Evolutionary conservation across 2,888 invertebrate species (phyloP).

Genomic region (Synergus umbraculus): DNA sequence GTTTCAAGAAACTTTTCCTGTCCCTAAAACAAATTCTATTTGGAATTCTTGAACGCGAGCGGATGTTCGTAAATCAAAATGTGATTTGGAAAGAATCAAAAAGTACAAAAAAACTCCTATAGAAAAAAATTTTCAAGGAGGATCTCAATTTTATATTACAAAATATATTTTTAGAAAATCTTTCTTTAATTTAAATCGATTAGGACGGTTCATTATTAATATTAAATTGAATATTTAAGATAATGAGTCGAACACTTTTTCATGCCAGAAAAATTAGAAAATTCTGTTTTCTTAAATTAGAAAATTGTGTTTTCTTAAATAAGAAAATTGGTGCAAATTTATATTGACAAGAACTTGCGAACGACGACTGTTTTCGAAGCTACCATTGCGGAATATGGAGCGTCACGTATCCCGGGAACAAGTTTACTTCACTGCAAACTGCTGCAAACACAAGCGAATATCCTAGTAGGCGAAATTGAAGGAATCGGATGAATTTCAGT

Average conservation of each 20-base stretch:
- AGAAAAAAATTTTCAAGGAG: neutral
- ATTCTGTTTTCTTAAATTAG: neutral
- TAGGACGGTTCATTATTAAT: too few relatives aligned
- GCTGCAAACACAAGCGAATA: conserved; percentile 44
- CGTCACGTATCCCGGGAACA: conserved; percentile 31
- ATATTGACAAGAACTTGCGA: conserved; percentile 18
- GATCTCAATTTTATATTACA: too few relatives aligned
- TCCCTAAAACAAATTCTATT: conserved; percentile 29
- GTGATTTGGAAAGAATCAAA: neutral
- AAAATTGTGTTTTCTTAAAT: neutral
- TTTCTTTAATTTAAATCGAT: too few relatives aligned
- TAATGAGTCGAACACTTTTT: too few relatives aligned
- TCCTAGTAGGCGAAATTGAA: conserved; percentile 46
- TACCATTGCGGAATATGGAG: conserved; percentile 22
- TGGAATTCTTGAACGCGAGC: conserved; percentile 2
- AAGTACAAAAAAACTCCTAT: neutral
- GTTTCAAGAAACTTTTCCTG: conserved; percentile 4
- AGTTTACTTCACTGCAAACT: conserved; percentile 45
- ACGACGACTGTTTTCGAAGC: conserved; percentile 19
- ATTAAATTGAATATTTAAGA: too few relatives aligned
- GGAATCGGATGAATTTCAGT: conserved; percentile 34
- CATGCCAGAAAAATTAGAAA: too few relatives aligned
- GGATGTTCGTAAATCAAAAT: conserved; percentile 20
- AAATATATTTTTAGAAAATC: too few relatives aligned
- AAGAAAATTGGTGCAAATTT: neutral